Percentiles rank a stretch among this genome's conserved stretches.
Evolutionary conservation across 2,113 vertebrate genomes (phyloP).

Genomic region (Charadrius vociferus): DNA sequence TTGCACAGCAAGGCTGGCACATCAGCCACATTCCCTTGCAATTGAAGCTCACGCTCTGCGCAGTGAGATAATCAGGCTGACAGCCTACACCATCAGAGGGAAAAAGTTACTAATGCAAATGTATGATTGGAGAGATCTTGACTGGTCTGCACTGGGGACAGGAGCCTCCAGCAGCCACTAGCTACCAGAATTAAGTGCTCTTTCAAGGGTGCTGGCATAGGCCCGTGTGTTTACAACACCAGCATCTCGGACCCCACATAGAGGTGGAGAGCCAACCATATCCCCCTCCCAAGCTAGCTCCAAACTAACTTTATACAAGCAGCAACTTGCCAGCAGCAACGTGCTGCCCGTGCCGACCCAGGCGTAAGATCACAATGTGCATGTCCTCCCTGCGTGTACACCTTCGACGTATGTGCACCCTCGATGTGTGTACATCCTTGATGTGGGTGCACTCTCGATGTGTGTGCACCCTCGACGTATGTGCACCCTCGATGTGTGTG

Average conservation of each 20-base stretch:
- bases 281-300: neutral
- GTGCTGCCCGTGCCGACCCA: fast-evolving
- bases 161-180: neutral
- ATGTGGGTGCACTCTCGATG: neutral
- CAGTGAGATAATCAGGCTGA: neutral
- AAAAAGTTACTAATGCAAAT: neutral
- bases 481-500: neutral
- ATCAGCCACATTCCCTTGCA: neutral
- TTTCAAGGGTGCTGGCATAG: neutral
- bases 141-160: neutral
- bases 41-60: neutral
- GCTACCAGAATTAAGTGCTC: neutral
- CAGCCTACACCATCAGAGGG: neutral
- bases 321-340: neutral
- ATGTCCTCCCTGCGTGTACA: neutral
- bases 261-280: neutral
- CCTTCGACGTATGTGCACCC: too few species aligned
- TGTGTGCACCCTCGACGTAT: too few species aligned
- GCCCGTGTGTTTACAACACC: neutral
- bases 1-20: neutral
- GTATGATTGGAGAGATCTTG: neutral
- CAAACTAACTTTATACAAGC: neutral
- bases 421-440: neutral
- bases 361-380: neutral
- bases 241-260: fast-evolving